Base-by-base conservation (phyloP, 2,888 invertebrate species). In the Chrysotoxum bicinctum region DNA sequence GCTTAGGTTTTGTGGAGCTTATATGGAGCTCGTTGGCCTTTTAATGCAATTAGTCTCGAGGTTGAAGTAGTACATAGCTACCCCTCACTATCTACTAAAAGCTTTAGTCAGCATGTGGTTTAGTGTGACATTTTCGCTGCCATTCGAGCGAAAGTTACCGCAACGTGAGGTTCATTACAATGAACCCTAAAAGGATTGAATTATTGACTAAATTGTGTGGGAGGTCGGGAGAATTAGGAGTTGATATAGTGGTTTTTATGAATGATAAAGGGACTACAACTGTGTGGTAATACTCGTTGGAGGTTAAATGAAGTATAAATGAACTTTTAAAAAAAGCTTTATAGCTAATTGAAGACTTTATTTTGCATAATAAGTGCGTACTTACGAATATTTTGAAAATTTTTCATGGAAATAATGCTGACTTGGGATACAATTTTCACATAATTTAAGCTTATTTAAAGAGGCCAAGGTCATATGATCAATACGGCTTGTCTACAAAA, bases 41-140 rank as follows among this genome's bases (percentile, higher is more conserved):
- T 81, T 85, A 85, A 85, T 85, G 85, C 76, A 85, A 85, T 85
- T 85, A 85, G 85, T 72, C 30, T 40, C 35, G 79, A 12, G 58
- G 56, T 72, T 78, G 75, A 54, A 50, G 23, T 35, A 37, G 10
- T 35, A 48, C 12, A 50, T 35, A 16, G 6, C 26, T 26, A 26
- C 26, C 37, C 7, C n/a, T n/a, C n/a, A n/a, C n/a, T n/a, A n/a
- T n/a, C n/a, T 43, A 26, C 60, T 78, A 69, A 43, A 56, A 23
- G 45, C 37, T 14, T 30, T 64, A 84, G 79, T 75, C 79, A 79
- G 75, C 75, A 72, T 80, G 80, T 84, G 84, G 84, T 72, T 84
- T 72, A 80, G 75, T 84, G 84, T 72, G 75, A 81, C 85, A 76
- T 76, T 64, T 69, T 77, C 37, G 56, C 35, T 69, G 75, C 54